Percentiles rank a stretch among this genome's conserved stretches.
Evolutionary conservation across 1,140 invertebrate species (phyloP).

Genomic region (Metopolophium dirhodum): DNA sequence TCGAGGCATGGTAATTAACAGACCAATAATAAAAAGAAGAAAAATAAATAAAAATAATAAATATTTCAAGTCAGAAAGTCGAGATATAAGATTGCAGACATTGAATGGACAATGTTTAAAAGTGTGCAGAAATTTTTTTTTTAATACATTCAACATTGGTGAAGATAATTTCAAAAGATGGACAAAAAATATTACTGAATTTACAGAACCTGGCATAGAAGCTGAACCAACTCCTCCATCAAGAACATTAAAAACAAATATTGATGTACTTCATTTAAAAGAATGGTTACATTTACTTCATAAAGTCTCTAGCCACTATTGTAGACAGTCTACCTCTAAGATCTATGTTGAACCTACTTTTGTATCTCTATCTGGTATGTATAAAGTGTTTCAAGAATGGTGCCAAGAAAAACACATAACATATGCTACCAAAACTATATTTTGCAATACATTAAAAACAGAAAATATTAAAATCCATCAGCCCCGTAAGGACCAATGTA

Average conservation of each 20-base stretch:
- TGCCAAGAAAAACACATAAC: background rate
- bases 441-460: constrained; percentile 30
- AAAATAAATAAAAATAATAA: background rate
- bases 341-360: constrained; percentile 53
- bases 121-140: too few species aligned
- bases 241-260: constrained; percentile 10
- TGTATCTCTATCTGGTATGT: constrained; percentile 27
- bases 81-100: constrained; percentile 3
- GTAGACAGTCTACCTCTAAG: constrained; percentile 33
- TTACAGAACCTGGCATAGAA: background rate
- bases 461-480: constrained; percentile 47
- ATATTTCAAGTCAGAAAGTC: background rate
- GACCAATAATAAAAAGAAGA: constrained; percentile 19
- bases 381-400: constrained; percentile 27
- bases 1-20: constrained; percentile 16
- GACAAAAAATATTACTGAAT: background rate
- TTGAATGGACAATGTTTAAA: constrained; percentile 9
- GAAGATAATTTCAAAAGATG: constrained; percentile 28
- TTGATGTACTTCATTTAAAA: constrained; percentile 24
- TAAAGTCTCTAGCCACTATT: constrained; percentile 55
- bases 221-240: background rate
- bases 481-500: constrained; percentile 44
- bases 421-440: constrained; percentile 32
- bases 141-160: background rate
- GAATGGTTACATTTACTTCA: constrained; percentile 41